Conservation (phyloP, 2,113 vertebrate genomes). For the Ptyas mucosa region DNA sequence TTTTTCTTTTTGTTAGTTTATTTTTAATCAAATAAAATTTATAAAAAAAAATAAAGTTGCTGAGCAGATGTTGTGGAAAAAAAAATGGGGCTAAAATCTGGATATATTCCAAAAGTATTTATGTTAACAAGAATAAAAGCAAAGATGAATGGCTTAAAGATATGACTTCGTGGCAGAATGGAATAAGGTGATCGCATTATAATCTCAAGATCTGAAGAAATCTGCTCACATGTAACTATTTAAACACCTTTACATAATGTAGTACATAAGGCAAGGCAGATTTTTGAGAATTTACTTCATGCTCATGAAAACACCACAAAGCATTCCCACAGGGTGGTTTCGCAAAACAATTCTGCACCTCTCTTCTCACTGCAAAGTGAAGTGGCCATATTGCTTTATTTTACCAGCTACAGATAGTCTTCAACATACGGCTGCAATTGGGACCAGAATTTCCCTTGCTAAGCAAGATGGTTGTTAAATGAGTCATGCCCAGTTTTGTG, state of each 20-base stretch:
- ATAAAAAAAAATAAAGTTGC: no score
- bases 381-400: neutral
- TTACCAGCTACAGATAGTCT: neutral
- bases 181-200: neutral
- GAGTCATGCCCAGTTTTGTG: no score
- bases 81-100: no score
- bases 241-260: neutral
- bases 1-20: no score
- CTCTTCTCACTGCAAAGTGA: neutral
- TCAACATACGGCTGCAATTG: neutral
- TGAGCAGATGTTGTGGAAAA: no score
- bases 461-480: neutral
- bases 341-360: neutral
- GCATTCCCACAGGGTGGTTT: neutral
- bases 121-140: neutral
- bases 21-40: no score
- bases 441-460: neutral
- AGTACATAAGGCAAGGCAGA: neutral
- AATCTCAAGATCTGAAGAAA: neutral
- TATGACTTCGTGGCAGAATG: neutral
- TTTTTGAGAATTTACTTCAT: neutral
- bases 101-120: rapidly evolving
- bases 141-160: neutral
- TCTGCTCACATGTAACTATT: neutral
- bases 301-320: neutral